Evolutionary conservation across 1,140 invertebrate species (phyloP), one percentile per base, ranked within the genome.

Genomic region (Cataglyphis hispanica): DNA sequence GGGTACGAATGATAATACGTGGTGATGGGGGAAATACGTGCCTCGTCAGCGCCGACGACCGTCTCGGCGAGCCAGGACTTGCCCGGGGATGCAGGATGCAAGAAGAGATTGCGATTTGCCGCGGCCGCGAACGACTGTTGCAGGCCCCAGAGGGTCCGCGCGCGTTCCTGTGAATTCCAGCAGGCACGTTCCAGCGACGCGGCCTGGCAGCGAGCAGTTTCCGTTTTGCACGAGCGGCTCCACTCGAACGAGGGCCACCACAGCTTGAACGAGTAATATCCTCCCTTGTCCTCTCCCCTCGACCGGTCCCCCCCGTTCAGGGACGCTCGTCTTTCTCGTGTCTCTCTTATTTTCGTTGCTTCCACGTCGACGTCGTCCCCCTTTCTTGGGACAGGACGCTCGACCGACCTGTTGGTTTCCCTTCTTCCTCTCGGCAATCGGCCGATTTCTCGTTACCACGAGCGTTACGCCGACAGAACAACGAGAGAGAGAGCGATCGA

Each of bases 1-100:
- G 94, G 94, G 89, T 95, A 95, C 94, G 94, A 95, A 92, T 95
- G 94, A 95, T 95, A 95, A 94, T 94, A 95, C 94, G 94, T 95
- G 93, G 94, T 95, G 94, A 93, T 92, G 91, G 93, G 90, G 90
- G 92, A 91, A 19, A 50, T 50, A 50, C 91, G 90, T 92, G 90
- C 90, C 90, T 93, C 91, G 83, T 92, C 93, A 88, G 91, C 91
- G 89, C 60, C 77, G 63, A 80, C 31, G 67, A 88, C 86, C 76
- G 92, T 87, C 80, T 81, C 90, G 86, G 89, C 91, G 85, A 89
- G 87, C 91, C 87, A 91, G 86, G 77, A 90, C 77, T 85, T 91
- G 85, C 86, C 37, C 84, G 74, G 19, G 25, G 75, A 58, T 40
- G 46, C 46, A 19, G 87, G 85, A 19, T 86, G 84, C 11, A 92